Evolutionary conservation across 2,113 vertebrate genomes (phyloP).

Genomic region (Plecturocebus donacophilus): DNA sequence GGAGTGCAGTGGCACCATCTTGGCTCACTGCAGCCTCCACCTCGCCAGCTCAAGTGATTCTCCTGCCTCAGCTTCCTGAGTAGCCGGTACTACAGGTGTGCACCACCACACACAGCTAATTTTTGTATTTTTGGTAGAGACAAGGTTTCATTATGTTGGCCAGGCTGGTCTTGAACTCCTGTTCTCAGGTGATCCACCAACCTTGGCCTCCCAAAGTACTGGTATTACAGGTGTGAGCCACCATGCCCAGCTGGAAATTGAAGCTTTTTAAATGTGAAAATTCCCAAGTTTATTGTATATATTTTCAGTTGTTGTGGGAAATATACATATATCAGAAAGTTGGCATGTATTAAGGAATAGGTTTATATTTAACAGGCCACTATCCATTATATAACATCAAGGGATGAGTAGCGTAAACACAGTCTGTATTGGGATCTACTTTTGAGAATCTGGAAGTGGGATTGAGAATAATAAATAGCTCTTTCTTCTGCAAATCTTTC

Average conservation of each 20-base stretch:
- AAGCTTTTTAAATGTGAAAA: background rate
- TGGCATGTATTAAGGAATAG: background rate
- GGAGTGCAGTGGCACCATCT: no score
- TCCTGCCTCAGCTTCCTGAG: no score
- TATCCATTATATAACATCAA: background rate
- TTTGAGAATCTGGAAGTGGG: background rate
- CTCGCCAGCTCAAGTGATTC: no score
- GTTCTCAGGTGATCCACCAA: no score
- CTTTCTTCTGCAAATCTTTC: slow-evolving; percentile 1
- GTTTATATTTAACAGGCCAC: background rate
- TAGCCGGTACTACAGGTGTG: no score
- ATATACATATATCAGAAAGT: background rate
- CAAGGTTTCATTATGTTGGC: no score
- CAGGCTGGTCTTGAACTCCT: no score
- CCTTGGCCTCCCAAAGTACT: no score
- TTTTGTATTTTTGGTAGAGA: no score
- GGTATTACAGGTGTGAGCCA: no score
- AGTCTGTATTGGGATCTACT: background rate
- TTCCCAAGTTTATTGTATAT: slow-evolving; percentile 6
- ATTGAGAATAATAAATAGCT: background rate
- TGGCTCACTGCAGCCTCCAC: no score
- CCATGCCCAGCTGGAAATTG: background rate
- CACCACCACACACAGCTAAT: no score
- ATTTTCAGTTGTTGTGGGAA: background rate
- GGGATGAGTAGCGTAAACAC: background rate